Percentiles rank a stretch among this genome's conserved stretches.
phyloP scores from a whole-genome alignment of 2,888 invertebrate species.

The Spodoptera picta region DNA sequence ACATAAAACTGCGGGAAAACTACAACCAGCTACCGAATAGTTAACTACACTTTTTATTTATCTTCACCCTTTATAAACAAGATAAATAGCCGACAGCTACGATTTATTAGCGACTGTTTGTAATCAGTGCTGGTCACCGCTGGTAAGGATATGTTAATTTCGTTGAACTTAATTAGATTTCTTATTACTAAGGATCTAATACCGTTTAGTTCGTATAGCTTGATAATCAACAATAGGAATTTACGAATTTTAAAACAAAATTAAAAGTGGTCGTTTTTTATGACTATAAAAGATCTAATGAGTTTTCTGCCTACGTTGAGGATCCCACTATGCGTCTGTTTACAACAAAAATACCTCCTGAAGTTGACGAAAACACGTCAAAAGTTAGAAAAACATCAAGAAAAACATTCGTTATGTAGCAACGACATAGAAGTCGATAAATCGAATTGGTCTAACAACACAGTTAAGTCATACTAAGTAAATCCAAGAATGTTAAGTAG shows the following conservation, averaged over 20 bases:
- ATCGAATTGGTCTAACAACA: slow-evolving; percentile 52
- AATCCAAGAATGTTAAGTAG: slow-evolving; percentile 59
- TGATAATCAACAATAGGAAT: too few relatives aligned
- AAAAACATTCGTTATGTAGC: slow-evolving; percentile 44
- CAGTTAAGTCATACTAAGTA: slow-evolving; percentile 53
- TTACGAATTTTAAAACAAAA: too few relatives aligned
- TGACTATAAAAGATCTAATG: too few relatives aligned
- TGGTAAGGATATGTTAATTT: slow-evolving; percentile 10
- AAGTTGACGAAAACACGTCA: slow-evolving; percentile 32
- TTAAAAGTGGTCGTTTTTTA: too few relatives aligned
- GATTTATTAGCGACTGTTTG: slow-evolving; percentile 17
- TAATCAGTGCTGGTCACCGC: background rate
- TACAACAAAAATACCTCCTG: slow-evolving; percentile 2
- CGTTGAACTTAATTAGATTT: slow-evolving; percentile 2
- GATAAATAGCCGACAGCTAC: slow-evolving; percentile 49
- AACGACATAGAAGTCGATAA: slow-evolving; percentile 51
- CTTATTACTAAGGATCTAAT: too few relatives aligned
- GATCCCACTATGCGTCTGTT: slow-evolving; percentile 7
- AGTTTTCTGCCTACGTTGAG: background rate
- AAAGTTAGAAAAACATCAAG: slow-evolving; percentile 47
- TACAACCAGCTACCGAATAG: slow-evolving; percentile 71
- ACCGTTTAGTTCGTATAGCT: too few relatives aligned
- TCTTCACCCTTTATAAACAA: slow-evolving; percentile 66
- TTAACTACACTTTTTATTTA: slow-evolving; percentile 64
- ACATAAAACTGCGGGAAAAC: slow-evolving; percentile 86